Evolutionary conservation across 2,113 vertebrate genomes (phyloP).

Genomic region (Vulpes ferrilata): DNA sequence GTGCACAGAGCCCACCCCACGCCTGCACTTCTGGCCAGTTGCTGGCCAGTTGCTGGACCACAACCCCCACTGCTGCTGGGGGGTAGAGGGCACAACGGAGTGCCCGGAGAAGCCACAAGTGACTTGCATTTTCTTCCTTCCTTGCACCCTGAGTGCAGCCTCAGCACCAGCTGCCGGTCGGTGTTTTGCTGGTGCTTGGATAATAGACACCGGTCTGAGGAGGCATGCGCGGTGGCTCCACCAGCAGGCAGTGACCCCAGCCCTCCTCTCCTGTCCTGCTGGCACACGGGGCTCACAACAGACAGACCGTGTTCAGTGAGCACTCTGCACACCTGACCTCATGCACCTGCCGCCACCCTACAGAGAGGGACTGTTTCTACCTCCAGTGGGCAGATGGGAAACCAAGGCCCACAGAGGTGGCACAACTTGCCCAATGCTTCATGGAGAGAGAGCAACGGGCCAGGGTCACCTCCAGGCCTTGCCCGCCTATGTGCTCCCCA

Average conservation of each 20-base stretch:
- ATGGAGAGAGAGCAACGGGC: no score
- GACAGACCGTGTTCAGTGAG: not conserved
- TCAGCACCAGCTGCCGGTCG: no score
- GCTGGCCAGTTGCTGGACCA: not conserved
- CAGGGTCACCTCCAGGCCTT: no score
- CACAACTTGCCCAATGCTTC: no score
- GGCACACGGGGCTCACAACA: not conserved
- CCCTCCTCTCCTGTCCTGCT: not conserved
- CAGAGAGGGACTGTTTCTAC: no score
- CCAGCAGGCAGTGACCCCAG: not conserved
- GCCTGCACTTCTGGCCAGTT: rapidly evolving
- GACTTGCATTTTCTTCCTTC: not conserved
- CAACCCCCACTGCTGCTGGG: rapidly evolving
- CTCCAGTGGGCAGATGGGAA: no score
- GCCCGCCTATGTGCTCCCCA: no score
- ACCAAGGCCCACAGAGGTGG: no score
- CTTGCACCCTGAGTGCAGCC: not conserved
- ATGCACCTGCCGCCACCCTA: no score
- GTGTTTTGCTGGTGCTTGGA: not conserved
- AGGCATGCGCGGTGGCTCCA: rapidly evolving
- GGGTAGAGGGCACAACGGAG: not conserved
- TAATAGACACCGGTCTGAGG: not conserved
- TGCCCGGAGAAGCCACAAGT: not conserved
- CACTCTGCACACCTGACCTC: no score
- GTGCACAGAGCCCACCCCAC: rapidly evolving